Conservation (phyloP, 2,113 vertebrate species). For the Sciurus niger region DNA sequence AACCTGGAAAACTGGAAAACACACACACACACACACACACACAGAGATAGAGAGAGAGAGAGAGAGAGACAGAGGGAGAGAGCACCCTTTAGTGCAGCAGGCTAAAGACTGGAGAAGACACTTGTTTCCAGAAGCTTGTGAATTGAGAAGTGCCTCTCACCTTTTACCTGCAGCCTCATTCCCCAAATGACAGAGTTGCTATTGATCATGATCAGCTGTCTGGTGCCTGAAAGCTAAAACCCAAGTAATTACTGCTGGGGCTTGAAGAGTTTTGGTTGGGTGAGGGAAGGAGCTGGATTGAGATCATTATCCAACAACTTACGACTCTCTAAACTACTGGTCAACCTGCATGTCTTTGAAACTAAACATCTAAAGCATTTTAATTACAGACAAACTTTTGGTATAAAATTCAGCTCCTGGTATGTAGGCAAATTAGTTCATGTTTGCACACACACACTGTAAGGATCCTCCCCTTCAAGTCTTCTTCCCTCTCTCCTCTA, state of each 20-base stretch:
- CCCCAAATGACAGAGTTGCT: conserved; percentile 43
- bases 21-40: no score
- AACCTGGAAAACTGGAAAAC: background rate
- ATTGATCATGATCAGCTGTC: background rate
- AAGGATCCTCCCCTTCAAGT: background rate
- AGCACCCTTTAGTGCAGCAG: background rate
- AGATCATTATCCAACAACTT: conserved; percentile 52
- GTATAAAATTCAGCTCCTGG: conserved; percentile 61
- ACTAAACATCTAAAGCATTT: conserved; percentile 74
- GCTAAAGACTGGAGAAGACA: background rate
- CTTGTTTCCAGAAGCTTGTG: conserved; percentile 11
- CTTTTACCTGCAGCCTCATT: conserved; percentile 35
- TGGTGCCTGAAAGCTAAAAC: conserved; percentile 46
- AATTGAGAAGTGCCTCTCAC: conserved; percentile 48
- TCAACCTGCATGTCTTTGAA: conserved; percentile 58
- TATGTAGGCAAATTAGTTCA: conserved; percentile 71
- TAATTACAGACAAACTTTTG: conserved; percentile 68
- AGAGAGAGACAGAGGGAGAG: no score
- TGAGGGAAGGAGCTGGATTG: background rate
- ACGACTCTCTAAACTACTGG: background rate
- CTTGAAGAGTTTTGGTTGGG: conserved; percentile 31
- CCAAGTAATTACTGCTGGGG: background rate
- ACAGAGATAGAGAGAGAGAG: no score
- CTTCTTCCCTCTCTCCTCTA: background rate
- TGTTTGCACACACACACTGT: conserved; percentile 62